These are phyloP conservation scores for Microcebus jonahi DNA, from an alignment of 2,113 vertebrate species.

Conservation along the genomic window DNA sequence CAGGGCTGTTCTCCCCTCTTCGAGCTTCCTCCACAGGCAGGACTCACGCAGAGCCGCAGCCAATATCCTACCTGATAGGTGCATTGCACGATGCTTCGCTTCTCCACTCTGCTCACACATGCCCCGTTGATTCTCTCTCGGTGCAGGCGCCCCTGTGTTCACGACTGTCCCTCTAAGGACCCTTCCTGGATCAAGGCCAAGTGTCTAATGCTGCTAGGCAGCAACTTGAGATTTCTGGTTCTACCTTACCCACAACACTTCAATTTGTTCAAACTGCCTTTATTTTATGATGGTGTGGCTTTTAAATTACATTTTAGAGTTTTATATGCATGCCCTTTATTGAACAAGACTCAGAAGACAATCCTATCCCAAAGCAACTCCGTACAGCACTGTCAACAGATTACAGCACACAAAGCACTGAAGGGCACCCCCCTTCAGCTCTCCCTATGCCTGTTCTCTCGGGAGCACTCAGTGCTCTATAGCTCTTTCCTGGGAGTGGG, in stretches of 20 bases:
- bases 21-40: neutral
- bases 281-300: neutral
- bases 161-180: neutral
- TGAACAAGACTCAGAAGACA: neutral
- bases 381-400: neutral
- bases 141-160: neutral
- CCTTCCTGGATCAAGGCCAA: neutral
- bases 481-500: neutral
- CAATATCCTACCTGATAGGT: no score
- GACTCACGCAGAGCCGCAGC: neutral
- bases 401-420: neutral
- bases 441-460: neutral
- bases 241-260: neutral
- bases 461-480: neutral
- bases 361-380: neutral
- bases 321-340: neutral
- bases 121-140: neutral
- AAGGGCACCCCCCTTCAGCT: rapidly evolving
- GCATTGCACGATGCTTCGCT: neutral
- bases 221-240: neutral
- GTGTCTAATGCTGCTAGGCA: neutral
- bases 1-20: neutral
- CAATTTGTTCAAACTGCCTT: neutral
- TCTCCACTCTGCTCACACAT: neutral
- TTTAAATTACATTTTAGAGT: neutral